A percentile compares a stretch with the other conserved stretches of the same genome.
Evolutionary conservation across 2,113 vertebrate genomes (phyloP).

Genomic region (Scomber colias): DNA sequence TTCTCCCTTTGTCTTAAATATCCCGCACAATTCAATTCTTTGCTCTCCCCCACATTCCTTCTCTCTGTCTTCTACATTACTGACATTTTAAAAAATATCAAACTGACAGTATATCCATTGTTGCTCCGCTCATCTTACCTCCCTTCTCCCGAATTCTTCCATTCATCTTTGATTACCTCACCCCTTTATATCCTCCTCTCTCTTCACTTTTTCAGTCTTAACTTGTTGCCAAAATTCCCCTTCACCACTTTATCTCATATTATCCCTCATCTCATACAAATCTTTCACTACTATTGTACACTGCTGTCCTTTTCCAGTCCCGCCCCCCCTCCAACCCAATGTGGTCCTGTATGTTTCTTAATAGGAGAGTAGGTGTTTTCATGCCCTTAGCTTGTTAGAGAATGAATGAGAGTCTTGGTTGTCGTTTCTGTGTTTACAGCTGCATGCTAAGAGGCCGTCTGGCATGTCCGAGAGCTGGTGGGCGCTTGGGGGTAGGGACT

Average conservation of each 20-base stretch:
- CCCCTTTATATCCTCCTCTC: neutral
- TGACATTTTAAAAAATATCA: neutral
- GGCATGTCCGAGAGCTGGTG: slow-evolving; percentile 31
- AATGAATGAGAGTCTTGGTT: slow-evolving; percentile 8
- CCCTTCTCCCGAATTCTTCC: slow-evolving; percentile 1
- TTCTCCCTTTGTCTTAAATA: neutral
- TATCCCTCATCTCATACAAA: slow-evolving; percentile 15
- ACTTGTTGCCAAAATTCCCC: neutral
- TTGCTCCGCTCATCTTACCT: neutral
- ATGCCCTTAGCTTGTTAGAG: slow-evolving; percentile 12
- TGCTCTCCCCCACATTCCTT: neutral
- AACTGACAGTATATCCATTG: slow-evolving; percentile 12
- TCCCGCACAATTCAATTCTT: neutral
- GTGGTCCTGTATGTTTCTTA: neutral
- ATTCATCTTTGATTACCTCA: slow-evolving; percentile 1
- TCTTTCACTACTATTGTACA: slow-evolving; percentile 6
- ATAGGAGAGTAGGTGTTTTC: slow-evolving; percentile 8
- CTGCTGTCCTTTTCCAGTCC: neutral
- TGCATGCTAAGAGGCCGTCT: slow-evolving; percentile 47
- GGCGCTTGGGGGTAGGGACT: slow-evolving; percentile 11
- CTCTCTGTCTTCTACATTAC: neutral
- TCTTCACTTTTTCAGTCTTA: neutral
- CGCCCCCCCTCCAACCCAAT: too few species aligned
- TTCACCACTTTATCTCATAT: neutral
- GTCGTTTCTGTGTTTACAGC: slow-evolving; percentile 55